Evolutionary conservation across 2,888 invertebrate species (phyloP), one percentile per base, ranked within the genome.

Genomic region (Noctua comes): DNA sequence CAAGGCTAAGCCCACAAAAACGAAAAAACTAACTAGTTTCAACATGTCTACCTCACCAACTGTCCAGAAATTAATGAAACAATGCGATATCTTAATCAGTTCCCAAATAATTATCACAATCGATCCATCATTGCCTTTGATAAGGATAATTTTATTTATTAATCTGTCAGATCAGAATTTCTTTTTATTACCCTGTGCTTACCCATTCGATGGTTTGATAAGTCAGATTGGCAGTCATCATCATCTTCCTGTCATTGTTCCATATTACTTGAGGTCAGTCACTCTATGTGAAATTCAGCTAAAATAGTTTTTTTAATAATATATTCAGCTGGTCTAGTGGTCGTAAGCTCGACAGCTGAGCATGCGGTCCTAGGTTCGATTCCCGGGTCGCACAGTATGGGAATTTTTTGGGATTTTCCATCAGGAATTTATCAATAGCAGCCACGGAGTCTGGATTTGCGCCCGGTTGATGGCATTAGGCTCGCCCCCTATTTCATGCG

Each of bases 1-100:
- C 5, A 85, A 86, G 70, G 84, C 92, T 48, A 89, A 86, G 68
- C 88, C 86, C 11, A 92, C 27, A 43, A 92, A 73, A 54, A 91
- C 74, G 76, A 91, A 86, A 24, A 92, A 80, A 83, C 85, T 64
- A 1, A 91, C 75, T 69, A 86, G 11, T 40, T 76, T 75, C 70
- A 83, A 83, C 88, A 88, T 88, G 21, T 24, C 71, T 73, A 2
- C 68, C 18, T 24, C 64, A 40, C 24, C 24, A 57, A 82, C 83
- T 81, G 70, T 16, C 18, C 54, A 59, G 1, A 59, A 71, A 66
- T 75, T 48, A 80, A 80, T 76, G n/a, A 46, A 82, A 70, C 46
- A 27, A 64, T 51, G 27, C 62, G 16, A 21, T 66, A 66, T n/a
- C 43, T 16, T 77, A 57, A 87, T 87, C 70, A 79, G 68, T 43